Evolutionary conservation across 2,113 vertebrate genomes (phyloP).

Genomic region (Hippocampus mohnikei): DNA sequence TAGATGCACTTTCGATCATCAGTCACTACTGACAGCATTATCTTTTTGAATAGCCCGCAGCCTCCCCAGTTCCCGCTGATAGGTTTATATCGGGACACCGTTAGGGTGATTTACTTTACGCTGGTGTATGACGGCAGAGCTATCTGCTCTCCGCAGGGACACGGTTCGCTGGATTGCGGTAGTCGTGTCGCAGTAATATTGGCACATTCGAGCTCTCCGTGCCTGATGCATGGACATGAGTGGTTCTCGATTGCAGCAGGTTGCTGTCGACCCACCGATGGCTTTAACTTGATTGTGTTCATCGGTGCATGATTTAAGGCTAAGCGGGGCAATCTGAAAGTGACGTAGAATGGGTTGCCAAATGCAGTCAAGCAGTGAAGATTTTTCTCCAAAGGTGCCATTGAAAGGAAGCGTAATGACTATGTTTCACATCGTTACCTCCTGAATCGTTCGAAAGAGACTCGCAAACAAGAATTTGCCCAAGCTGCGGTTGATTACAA

Average conservation of each 20-base stretch:
- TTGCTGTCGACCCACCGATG: constrained; percentile 35
- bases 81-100: constrained; percentile 43
- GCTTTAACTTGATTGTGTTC: constrained; percentile 55
- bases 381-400: constrained; percentile 64
- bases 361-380: constrained; percentile 56
- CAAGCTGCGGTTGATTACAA: constrained; percentile 38
- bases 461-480: constrained; percentile 47
- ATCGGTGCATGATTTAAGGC: constrained; percentile 49
- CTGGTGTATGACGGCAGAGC: constrained; percentile 28
- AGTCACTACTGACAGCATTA: constrained; percentile 31
- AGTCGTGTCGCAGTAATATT: constrained; percentile 38
- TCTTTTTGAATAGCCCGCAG: constrained; percentile 27
- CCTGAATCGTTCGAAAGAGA: constrained; percentile 63
- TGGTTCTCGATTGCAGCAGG: constrained; percentile 23
- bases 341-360: constrained; percentile 33
- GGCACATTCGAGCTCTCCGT: constrained; percentile 20
- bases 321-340: constrained; percentile 50
- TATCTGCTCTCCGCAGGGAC: constrained; percentile 35
- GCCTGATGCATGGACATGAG: constrained; percentile 35
- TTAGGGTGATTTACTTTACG: constrained; percentile 50
- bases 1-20: constrained; percentile 15
- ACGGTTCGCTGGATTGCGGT: constrained; percentile 31
- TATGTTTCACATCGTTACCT: constrained; percentile 62
- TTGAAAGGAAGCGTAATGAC: constrained; percentile 57
- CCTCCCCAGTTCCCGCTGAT: constrained; percentile 35